Base-by-base conservation (phyloP, 1,140 invertebrate genomes). In the Colletes gigas region DNA sequence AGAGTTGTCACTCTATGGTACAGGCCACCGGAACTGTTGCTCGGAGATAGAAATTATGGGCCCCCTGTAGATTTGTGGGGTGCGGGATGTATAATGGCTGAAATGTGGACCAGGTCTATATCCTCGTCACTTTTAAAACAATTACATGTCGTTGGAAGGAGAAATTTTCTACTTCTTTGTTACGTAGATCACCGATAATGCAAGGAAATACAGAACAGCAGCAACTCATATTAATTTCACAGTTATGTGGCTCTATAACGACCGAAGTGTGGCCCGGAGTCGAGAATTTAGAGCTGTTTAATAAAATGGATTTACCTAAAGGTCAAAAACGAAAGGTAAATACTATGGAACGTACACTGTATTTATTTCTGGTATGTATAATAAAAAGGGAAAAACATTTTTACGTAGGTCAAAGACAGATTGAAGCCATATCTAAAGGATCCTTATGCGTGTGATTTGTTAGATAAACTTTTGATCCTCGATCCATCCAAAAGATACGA, bases 1-100 rank as follows among this genome's bases (percentile, higher is more conserved):
- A 94, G 98, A 85, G 99, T 99, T 0, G 99, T 99, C 0, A 99
- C 99, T 1, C 92, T 99, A 9, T 99, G 99, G 99, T 99, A 99
- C 92, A 94, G 98, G 69, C 98, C 98, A 30, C 98, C 98, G 0
- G 97, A 98, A 90, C 90, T 98, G 14, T 89, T 98, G 4, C 93
- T 99, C 0, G 99, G 99, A 50, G 98, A 99, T 88, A 94, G 98
- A 30, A 98, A 99, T 93, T 99, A 99, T 92, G 98, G 98, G 0
- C 98, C 98, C 12, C 97, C 98, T 0, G 98, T 99, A 44, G 99
- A 99, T 94, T 95, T 99, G 92, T 99, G 99, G 99, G 98, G 98
- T 14, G 98, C 98, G 44, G 99, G 99, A 0, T 99, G 99, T 90
- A 99, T 99, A 60, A 99, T 99, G 98, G 98, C 98, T 0, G 98